Evolutionary conservation across 2,888 invertebrate species (phyloP), one percentile per base, ranked within the genome.

Genomic region (Callinectes sapidus): DNA sequence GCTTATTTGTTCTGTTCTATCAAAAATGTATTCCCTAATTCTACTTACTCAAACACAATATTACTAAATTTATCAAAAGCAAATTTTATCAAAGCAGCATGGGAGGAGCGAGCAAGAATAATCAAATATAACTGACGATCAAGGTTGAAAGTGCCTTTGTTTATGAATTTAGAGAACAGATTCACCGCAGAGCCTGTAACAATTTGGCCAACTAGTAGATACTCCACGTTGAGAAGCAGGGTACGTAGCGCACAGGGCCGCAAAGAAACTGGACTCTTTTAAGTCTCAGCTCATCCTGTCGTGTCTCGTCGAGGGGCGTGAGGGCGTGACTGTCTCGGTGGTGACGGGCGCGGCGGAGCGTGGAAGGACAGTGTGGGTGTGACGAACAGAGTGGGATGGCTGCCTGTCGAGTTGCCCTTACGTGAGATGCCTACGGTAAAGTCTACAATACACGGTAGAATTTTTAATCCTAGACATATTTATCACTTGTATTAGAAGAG

Each of bases 231-330:
- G 23, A 71, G 28, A 28, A 71, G 28, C 6, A 28, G 28, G n/a
- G 28, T 71, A 28, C 28, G 71, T 28, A 71, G 71, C n/a, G 71
- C 10, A 13, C 28, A 71, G 28, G 10, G 71, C 6, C 71, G 28
- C 71, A 28, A 71, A 71, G 71, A 71, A n/a, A 71, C 71, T 71
- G 28, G 71, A 71, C 28, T 1, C 71, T 28, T 71, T 28, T 71
- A 71, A 71, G 28, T n/a, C 71, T 71, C 71, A 28, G 71, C 28
- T 71, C 10, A 71, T 71, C 71, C 10, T 71, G 71, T 28, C 23
- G n/a, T 18, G n/a, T 71, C 71, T 71, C n/a, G 71, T n/a, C 71
- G 71, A n/a, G 71, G 71, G 71, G n/a, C 71, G 71, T 28, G n/a
- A 71, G 2, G 6, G 28, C 71, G 28, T 71, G 71, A 71, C 71